Conservation (phyloP, 2,113 vertebrate genomes). For the Mormyrus lacerda region DNA sequence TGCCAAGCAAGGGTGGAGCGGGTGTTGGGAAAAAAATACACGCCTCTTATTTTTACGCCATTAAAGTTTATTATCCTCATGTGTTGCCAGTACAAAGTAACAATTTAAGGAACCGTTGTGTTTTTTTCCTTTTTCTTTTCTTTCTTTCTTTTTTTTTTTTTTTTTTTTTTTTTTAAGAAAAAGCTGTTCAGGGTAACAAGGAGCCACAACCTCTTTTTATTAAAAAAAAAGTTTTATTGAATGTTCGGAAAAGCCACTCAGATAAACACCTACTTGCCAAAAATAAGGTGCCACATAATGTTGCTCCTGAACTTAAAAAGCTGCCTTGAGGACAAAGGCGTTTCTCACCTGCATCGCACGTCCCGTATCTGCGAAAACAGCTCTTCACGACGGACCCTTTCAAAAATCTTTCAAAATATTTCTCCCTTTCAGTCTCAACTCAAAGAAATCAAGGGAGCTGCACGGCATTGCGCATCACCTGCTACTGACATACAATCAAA, state of each 20-base stretch:
- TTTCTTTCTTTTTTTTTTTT: neutral
- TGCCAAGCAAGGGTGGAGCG: neutral
- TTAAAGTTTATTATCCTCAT: constrained; percentile 50
- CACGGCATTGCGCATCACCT: neutral
- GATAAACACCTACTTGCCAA: neutral
- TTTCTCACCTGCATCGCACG: neutral
- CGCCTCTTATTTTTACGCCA: neutral
- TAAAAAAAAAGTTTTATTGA: constrained; percentile 1
- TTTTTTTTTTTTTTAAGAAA: constrained; percentile 11
- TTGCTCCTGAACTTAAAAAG: neutral
- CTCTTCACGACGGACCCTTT: neutral
- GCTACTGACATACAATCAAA: neutral
- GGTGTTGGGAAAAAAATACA: neutral
- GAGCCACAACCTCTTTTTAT: neutral
- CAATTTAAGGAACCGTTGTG: constrained; percentile 31
- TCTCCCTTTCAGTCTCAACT: neutral
- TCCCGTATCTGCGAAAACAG: neutral
- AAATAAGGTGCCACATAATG: constrained; percentile 5
- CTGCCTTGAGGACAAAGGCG: neutral
- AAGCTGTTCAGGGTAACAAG: neutral
- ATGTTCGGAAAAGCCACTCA: neutral
- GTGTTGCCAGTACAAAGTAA: constrained; percentile 34
- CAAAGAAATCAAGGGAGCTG: neutral
- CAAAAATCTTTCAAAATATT: neutral
- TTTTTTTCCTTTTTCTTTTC: neutral